Evolutionary conservation across 2,797 vertebrate species (phyloP).

Genomic region (Oryzias sinensis): DNA sequence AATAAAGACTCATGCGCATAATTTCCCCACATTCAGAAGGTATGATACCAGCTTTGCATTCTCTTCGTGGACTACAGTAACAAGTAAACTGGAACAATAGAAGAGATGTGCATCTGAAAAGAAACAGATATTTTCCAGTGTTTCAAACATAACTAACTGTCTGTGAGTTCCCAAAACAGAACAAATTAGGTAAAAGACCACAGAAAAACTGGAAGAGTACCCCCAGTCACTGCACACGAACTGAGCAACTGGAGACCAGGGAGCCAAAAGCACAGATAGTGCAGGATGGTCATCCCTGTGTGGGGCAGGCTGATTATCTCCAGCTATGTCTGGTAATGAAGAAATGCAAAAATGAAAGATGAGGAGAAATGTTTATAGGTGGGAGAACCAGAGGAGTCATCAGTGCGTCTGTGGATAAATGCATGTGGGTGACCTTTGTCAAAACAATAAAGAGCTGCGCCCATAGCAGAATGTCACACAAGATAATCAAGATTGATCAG

Average conservation of each 20-base stretch:
- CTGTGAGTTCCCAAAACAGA: constrained; percentile 34
- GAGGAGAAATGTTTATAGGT: background rate
- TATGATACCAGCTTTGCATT: background rate
- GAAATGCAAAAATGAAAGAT: constrained; percentile 3
- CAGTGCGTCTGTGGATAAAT: background rate
- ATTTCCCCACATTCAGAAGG: background rate
- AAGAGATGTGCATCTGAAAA: background rate
- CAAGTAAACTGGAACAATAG: background rate
- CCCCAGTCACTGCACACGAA: constrained; percentile 46
- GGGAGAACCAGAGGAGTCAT: constrained; percentile 1
- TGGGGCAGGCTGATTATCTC: constrained; percentile 3
- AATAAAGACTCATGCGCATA: background rate
- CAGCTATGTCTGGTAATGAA: background rate
- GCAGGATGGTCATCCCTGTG: constrained; percentile 8
- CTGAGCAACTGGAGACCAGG: constrained; percentile 19
- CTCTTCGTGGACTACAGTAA: background rate
- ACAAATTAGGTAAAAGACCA: constrained; percentile 46
- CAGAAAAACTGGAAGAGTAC: constrained; percentile 61
- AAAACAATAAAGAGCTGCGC: constrained; percentile 35
- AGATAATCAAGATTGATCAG: constrained; percentile 42
- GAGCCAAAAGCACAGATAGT: constrained; percentile 24
- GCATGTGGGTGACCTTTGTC: constrained; percentile 50
- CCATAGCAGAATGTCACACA: constrained; percentile 27
- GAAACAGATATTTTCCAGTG: background rate
- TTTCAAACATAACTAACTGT: constrained; percentile 21